Base-by-base conservation (phyloP, 2,113 vertebrate genomes). In the Oenanthe oenanthe region DNA sequence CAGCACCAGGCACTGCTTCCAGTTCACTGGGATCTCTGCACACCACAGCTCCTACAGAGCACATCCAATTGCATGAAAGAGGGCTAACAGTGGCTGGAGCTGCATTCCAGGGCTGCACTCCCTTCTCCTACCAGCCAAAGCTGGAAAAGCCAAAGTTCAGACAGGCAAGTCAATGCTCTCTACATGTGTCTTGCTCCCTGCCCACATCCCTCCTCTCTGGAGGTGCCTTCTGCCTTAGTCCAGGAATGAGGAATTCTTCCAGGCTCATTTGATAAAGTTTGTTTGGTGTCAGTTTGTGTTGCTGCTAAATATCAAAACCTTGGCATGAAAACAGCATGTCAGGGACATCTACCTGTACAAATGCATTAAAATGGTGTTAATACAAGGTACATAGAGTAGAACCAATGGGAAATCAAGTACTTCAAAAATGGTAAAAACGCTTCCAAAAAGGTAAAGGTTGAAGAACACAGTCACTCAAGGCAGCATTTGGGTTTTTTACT, bases 401-500 rank as follows among this genome's bases (percentile, higher is more conserved):
- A 76, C 50, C 75, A 80, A 22, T 28, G 42, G 12, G 71, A 94
- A 92, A 90, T 20, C 2, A 70, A 73, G 13, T 16, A 42, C 42
- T 73, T 63, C 32, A 65, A 72, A 60, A 42, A 85, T 13, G 10
- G 70, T 22, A 76, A 66, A 83, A 92, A 42, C 15, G 8, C 36
- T 54, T 61, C 58, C 61, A 61, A 65, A 83, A 80, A 89, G 76
- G 83, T 77, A 89, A 95, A 84, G 34, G 67, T 26, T 76, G 88
- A 87, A 83, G 75, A 90, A 85, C 17, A 17, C 62, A 77, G 67
- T 73, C 79, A 83, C 36, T 92, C 42, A 60, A 85, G 51, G 51
- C 76, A 79, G 82, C 56, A 66, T 90, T 76, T 63, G 21, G 7
- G 12, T 34, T 93, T 68, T 93, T 93, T 91, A 88, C 71, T 90